Conservation (phyloP, 2,797 vertebrate species). For the Arctocebus calabarensis region DNA sequence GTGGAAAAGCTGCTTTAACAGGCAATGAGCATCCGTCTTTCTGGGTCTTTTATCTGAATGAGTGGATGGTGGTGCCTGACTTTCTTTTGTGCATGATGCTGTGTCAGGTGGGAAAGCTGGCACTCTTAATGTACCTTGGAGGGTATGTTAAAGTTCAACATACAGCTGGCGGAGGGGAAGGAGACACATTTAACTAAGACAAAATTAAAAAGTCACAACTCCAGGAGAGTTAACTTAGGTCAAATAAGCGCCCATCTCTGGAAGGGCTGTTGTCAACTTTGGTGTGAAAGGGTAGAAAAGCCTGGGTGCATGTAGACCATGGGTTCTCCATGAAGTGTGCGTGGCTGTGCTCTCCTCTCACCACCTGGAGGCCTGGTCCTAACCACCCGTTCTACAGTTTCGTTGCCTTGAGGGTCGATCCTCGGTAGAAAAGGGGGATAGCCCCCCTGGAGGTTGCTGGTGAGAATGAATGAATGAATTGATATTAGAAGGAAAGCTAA, state of each 20-base stretch:
- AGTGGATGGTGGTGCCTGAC: not conserved
- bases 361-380: not conserved
- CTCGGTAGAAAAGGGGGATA: not conserved
- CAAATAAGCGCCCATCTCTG: not conserved
- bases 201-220: constrained; percentile 45
- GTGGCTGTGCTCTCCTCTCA: not conserved
- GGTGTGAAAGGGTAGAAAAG: not conserved
- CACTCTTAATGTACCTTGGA: not conserved
- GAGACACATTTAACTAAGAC: constrained; percentile 6
- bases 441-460: not conserved
- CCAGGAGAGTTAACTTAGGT: not conserved
- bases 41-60: not conserved
- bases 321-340: not conserved
- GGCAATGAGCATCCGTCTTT: not conserved
- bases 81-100: not conserved
- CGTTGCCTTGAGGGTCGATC: not conserved
- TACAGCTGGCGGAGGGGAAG: not conserved
- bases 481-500: not conserved
- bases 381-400: not conserved
- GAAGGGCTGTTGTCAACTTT: not conserved
- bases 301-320: not conserved
- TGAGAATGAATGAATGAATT: not conserved
- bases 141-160: not conserved
- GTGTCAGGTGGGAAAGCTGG: not conserved
- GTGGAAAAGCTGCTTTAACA: constrained; percentile 3